Base-by-base conservation (phyloP, 1,140 invertebrate genomes). In the Apocrypta bakeri region DNA sequence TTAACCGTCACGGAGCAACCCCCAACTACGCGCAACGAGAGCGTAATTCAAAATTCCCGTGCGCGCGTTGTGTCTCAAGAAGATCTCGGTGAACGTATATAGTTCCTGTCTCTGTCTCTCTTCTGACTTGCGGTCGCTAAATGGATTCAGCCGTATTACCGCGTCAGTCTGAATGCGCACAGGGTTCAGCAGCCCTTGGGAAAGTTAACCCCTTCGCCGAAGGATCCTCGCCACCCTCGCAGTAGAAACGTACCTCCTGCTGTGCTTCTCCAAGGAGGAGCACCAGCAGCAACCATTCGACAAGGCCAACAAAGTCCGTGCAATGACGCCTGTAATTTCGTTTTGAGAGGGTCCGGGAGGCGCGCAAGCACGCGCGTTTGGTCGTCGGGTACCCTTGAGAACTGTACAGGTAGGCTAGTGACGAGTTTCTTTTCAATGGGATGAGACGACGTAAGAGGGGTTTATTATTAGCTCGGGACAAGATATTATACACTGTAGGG, bases 121-220 rank as follows among this genome's bases (percentile, higher is more conserved):
- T 2, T 84, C 87, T 84, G 88, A 83, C 84, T 86, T 87, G 87
- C 87, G 88, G 88, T 88, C 84, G 84, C 86, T 90, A 90, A 90
- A 90, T 90, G 88, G 89, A 90, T 90, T 89, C 86, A 83, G 84
- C 83, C 86, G 88, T 88, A 89, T 90, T 90, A 89, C 85, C 85
- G 87, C 84, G 86, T 89, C 86, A 87, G 85, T 86, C 84, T 86
- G 85, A 87, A 88, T 88, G 85, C 78, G 84, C 21, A 84, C 85
- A 84, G 86, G 63, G 56, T 64, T 75, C 74, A 87, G 76, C 84
- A 87, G 76, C 84, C 78, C 79, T 84, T 64, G 48, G 80, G 85
- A 85, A 81, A 83, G 80, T 87, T 87, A 83, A 83, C 81, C 83
- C 81, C 81, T 85, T 83, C 48, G 48, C n/a, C 48, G 48, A 1